These are phyloP conservation scores for Nycteola revayana DNA, from an alignment of 2,888 invertebrate genomes.

Conservation along the genomic window DNA sequence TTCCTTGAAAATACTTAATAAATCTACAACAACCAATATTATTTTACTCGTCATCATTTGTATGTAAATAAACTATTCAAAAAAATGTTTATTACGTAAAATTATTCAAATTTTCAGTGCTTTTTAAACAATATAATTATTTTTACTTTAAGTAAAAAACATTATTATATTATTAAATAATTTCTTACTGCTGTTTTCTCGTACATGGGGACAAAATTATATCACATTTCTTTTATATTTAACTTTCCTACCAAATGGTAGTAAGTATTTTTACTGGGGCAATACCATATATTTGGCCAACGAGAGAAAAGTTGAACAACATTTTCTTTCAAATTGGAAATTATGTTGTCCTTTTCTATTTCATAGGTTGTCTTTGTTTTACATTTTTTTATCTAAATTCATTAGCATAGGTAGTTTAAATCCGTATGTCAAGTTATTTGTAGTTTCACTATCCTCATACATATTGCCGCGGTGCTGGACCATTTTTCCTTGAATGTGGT, in stretches of 20 bases:
- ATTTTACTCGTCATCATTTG: too few species aligned
- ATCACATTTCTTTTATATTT: conserved; percentile 46
- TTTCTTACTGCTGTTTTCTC: conserved; percentile 66
- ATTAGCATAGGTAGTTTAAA: too few species aligned
- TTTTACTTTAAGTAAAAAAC: too few species aligned
- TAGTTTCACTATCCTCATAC: conserved; percentile 44
- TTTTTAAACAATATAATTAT: too few species aligned
- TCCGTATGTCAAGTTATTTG: background rate
- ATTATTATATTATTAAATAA: conserved; percentile 39
- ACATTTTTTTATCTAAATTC: background rate
- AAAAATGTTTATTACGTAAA: too few species aligned
- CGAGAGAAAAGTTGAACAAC: conserved; percentile 5
- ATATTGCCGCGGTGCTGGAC: conserved; percentile 59
- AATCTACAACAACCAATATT: too few species aligned
- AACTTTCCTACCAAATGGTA: conserved; percentile 41
- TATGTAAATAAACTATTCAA: too few species aligned
- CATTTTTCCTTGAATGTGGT: conserved; percentile 68
- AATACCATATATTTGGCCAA: conserved; percentile 17
- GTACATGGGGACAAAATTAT: conserved; percentile 48
- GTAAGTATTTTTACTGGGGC: conserved; percentile 19
- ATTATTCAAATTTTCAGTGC: conserved; percentile 10
- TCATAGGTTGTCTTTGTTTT: too few species aligned
- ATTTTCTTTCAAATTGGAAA: too few species aligned
- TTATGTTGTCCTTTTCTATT: too few species aligned
- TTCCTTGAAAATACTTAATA: too few species aligned